Conservation (phyloP, 2,888 invertebrate species). For the Carterocephalus palaemon region DNA sequence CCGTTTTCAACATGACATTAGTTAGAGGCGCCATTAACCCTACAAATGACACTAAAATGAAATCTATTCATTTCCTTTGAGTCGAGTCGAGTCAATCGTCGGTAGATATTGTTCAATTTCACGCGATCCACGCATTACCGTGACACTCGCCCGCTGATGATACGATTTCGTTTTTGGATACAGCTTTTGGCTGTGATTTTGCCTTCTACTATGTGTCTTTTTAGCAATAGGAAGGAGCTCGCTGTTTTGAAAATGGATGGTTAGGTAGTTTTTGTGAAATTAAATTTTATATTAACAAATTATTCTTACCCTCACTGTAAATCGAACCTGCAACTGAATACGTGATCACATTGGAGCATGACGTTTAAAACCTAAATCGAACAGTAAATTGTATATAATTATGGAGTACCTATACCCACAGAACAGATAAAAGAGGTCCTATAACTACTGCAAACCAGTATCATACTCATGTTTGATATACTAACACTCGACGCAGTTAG, state of each 20-base stretch:
- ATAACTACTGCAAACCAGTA: too few relatives aligned
- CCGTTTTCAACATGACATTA: conserved; percentile 55
- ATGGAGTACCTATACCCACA: too few relatives aligned
- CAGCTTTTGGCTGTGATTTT: conserved; percentile 2
- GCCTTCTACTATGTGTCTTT: background rate
- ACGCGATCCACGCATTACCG: conserved; percentile 74
- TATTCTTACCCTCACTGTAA: too few relatives aligned
- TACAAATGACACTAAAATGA: conserved; percentile 78
- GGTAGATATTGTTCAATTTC: conserved; percentile 70
- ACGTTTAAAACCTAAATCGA: background rate
- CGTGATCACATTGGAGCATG: too few relatives aligned
- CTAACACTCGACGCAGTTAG: background rate
- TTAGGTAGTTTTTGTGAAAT: too few relatives aligned
- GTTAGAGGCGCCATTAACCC: conserved; percentile 69
- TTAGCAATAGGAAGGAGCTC: background rate
- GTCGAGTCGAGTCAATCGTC: conserved; percentile 71
- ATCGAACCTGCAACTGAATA: too few relatives aligned
- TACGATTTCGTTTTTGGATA: conserved; percentile 27
- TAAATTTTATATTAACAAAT: too few relatives aligned
- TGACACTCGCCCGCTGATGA: conserved; percentile 41
- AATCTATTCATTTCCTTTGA: conserved; percentile 78
- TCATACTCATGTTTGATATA: too few relatives aligned
- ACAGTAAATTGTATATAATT: background rate
- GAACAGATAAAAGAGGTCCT: too few relatives aligned
- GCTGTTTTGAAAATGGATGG: too few relatives aligned